A percentile compares a stretch with the other conserved stretches of the same genome.
Conservation (phyloP, 2,113 vertebrate species). For the Daphoenositta chrysoptera region DNA sequence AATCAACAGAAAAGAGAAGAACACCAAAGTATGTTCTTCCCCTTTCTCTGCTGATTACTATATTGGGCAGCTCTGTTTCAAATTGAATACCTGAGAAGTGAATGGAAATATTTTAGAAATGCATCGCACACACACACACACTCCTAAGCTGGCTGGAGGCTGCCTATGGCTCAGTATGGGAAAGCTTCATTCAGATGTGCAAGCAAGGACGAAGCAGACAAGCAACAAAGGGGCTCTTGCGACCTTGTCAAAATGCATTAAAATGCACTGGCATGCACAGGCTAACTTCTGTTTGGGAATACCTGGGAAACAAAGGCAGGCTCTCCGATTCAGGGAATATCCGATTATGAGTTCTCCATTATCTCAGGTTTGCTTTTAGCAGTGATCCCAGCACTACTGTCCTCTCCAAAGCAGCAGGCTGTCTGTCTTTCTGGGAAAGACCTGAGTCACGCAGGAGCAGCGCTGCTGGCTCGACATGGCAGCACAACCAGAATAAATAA, state of each 20-base stretch:
- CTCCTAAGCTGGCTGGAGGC: neutral
- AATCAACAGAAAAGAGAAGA: neutral
- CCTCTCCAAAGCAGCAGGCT: neutral
- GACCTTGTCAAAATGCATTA: constrained; percentile 53
- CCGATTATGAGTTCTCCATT: neutral
- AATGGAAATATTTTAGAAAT: neutral
- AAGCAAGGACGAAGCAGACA: constrained; percentile 13
- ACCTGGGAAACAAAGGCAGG: constrained; percentile 48
- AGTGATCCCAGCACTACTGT: neutral
- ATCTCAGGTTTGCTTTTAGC: constrained; percentile 33
- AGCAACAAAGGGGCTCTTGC: constrained; percentile 29
- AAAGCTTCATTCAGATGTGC: constrained; percentile 4
- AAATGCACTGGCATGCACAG: constrained; percentile 36
- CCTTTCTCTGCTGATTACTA: neutral
- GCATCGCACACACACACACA: neutral
- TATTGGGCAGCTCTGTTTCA: neutral
- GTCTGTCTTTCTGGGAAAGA: neutral
- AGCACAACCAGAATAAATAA: neutral
- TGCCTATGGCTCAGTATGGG: neutral
- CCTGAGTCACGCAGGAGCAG: neutral
- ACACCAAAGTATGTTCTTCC: neutral
- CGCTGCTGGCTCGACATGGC: neutral
- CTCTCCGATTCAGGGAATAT: neutral
- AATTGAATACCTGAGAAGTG: neutral
- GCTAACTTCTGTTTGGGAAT: constrained; percentile 21